phyloP scores from a whole-genome alignment of 2,797 vertebrate genomes.

The Benthosema pterotum region DNA sequence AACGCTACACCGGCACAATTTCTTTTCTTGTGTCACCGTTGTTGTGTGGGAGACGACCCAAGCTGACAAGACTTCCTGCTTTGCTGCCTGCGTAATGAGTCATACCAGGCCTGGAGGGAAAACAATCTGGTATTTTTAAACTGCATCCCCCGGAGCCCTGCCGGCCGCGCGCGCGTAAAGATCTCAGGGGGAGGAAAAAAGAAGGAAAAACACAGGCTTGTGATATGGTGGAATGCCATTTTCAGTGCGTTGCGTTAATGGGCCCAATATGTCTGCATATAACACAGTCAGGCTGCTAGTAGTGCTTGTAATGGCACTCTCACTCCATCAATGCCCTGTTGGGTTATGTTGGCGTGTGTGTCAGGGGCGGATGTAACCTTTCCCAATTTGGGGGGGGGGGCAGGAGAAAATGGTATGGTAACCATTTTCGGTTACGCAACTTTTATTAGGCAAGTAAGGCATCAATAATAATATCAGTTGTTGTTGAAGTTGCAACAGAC shows the following conservation, averaged over 20 bases:
- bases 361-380: too few species aligned
- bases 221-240: constrained; percentile 59
- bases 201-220: too few species aligned
- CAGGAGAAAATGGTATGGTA: too few species aligned
- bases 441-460: too few species aligned
- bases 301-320: constrained; percentile 37
- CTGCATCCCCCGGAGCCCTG: constrained; percentile 64
- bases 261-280: constrained; percentile 61
- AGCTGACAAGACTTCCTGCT: constrained; percentile 74
- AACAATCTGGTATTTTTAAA: constrained; percentile 80
- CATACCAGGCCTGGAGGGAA: constrained; percentile 73
- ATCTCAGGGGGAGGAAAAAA: constrained; percentile 37
- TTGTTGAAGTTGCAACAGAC: too few species aligned
- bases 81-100: constrained; percentile 78
- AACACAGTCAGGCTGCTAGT: constrained; percentile 54
- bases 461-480: too few species aligned
- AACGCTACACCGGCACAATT: constrained; percentile 52
- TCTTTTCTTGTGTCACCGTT: constrained; percentile 63
- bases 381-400: too few species aligned
- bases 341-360: constrained; percentile 36
- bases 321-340: constrained; percentile 32
- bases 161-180: constrained; percentile 39
- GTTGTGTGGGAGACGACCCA: constrained; percentile 60
- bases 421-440: too few species aligned
- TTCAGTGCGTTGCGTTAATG: constrained; percentile 53